phyloP scores from a whole-genome alignment of 30 jellyfish, hydroid and myxozoan species.

The Turritopsis dohrnii region DNA sequence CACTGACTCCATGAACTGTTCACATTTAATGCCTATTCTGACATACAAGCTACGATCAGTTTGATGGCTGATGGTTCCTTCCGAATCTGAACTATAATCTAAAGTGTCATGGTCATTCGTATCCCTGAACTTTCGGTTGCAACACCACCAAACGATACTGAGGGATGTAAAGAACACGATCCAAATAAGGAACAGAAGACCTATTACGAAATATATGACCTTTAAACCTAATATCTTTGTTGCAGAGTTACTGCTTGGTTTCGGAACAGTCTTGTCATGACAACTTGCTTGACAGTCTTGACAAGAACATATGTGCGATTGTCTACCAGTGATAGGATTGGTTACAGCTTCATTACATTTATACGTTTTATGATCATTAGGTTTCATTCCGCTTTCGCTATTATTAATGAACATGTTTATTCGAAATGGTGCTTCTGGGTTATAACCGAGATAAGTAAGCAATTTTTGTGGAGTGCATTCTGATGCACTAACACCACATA shows the following conservation, averaged over 20 bases:
- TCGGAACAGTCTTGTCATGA: conserved; percentile 61
- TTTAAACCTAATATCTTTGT: conserved; percentile 38
- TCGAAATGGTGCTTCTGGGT: conserved; percentile 73
- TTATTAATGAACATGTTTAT: conserved; percentile 33
- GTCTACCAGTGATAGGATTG: conserved; percentile 47
- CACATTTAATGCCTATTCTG: conserved; percentile 54
- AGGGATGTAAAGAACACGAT: conserved; percentile 33
- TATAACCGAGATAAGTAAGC: conserved; percentile 49
- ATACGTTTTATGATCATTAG: conserved; percentile 31
- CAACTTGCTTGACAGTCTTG: conserved; percentile 72
- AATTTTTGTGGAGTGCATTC: conserved; percentile 71
- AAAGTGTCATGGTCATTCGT: background rate
- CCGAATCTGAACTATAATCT: background rate
- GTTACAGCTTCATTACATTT: conserved; percentile 54
- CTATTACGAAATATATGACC: conserved; percentile 26
- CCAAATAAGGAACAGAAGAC: conserved; percentile 11
- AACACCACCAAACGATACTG: conserved; percentile 17
- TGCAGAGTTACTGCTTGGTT: conserved; percentile 20
- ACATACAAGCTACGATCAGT: conserved; percentile 14
- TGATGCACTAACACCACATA: conserved; percentile 79
- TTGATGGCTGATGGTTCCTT: background rate
- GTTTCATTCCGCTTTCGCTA: conserved; percentile 29
- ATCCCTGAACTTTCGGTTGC: background rate
- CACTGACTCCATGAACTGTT: conserved; percentile 26
- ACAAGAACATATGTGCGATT: conserved; percentile 62